Base-by-base conservation (phyloP, 2,113 vertebrate species). In the Marcusenius ussheri region DNA sequence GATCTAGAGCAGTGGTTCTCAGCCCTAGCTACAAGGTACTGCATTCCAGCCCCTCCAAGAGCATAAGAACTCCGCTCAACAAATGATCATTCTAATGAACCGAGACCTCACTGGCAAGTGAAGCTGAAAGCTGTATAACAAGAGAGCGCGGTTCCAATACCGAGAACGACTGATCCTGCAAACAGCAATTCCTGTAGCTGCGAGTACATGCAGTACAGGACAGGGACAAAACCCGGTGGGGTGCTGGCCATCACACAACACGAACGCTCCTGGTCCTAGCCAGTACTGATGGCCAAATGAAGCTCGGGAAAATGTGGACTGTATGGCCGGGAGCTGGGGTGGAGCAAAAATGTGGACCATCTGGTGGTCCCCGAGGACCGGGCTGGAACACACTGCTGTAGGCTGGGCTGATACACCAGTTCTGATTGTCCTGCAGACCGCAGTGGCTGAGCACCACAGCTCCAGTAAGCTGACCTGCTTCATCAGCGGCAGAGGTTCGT, bases 401-500 rank as follows among this genome's bases (percentile, higher is more conserved):
- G n/a, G 58, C 58, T 9, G 58, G 9, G 58, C 58, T n/a, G 58
- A 62, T 62, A 62, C 58, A n/a, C 58, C 21, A n/a, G 24, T n/a
- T 62, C 24, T 0, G 56, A 24, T 62, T 62, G 56, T 62, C 56
- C n/a, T 24, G 56, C 56, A 58, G 6, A 58, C 53, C 21, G 6
- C 27, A 74, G 66, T 39, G 27, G 11, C 27, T 35, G 2, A 74
- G 66, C 31, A 17, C 15, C 27, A 39, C 70, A 42, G 35, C 74
- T 80, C 31, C 83, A 70, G 74, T 39, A 17, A 17, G 31, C 85
- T 7, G 93, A 99, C 98, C 97, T 99, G 98, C 91, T 96, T 98
- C 98, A 99, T 99, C 93, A 96, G 96, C 2, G 97, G 96, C 91
- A 99, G 85, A 66, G 97, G 97, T 31, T 98, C 97, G 90, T 98